phyloP scores from a whole-genome alignment of 2,797 vertebrate genomes.

The Pangasius mekongensis region DNA sequence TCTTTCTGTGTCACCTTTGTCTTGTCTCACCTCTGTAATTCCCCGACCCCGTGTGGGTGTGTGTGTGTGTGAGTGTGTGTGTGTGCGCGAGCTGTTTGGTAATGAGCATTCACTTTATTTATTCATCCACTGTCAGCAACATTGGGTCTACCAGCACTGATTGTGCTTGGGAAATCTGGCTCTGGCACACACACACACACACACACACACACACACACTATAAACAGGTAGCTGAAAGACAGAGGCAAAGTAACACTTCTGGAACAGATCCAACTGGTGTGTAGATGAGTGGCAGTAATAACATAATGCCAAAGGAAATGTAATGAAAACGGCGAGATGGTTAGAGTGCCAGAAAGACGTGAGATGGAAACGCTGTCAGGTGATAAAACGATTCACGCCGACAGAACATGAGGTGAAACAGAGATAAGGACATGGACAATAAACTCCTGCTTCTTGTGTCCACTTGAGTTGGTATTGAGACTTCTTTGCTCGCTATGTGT shows the following conservation, averaged over 20 bases:
- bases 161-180: not conserved
- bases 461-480: not conserved
- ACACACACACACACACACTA: constrained; percentile 33
- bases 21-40: constrained; percentile 3
- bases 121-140: constrained; percentile 25
- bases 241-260: constrained; percentile 19
- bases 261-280: constrained; percentile 19
- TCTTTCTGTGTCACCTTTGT: not conserved
- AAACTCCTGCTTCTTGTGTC: constrained; percentile 3
- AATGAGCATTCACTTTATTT: constrained; percentile 34
- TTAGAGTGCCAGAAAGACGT: not conserved
- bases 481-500: not conserved
- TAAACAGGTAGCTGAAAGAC: not conserved
- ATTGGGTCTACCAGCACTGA: not conserved
- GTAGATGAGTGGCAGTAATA: constrained; percentile 6
- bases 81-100: constrained; percentile 19
- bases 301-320: constrained; percentile 17
- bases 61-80: constrained; percentile 6
- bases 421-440: not conserved
- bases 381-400: not conserved
- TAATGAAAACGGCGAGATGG: not conserved
- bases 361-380: not conserved
- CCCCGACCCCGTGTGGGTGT: not conserved
- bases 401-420: not conserved
- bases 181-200: constrained; percentile 24